Conservation (phyloP, 1,140 invertebrate species). For the Saccostrea echinata region DNA sequence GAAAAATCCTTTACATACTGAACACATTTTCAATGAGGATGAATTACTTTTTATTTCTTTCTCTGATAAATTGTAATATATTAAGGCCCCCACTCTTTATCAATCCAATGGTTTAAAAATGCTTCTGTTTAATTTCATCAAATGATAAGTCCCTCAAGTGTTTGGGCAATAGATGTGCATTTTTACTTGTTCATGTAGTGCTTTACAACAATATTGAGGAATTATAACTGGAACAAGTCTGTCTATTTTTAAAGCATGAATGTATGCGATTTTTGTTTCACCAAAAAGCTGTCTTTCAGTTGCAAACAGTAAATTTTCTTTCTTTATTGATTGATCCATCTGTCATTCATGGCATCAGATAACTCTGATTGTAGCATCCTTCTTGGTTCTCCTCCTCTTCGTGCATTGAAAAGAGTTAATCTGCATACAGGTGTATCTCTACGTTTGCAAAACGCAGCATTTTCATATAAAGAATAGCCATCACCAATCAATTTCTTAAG, state of each 20-base stretch:
- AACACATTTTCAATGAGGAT: slow-evolving; percentile 21
- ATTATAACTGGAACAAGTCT: not conserved
- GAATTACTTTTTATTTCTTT: not conserved
- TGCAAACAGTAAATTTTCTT: not conserved
- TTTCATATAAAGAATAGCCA: slow-evolving; percentile 37
- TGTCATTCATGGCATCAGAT: slow-evolving; percentile 52
- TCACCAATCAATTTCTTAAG: not conserved
- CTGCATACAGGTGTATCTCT: slow-evolving; percentile 47
- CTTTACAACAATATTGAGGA: too few species aligned
- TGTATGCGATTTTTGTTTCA: slow-evolving; percentile 1
- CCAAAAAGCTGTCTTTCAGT: not conserved
- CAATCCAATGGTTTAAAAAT: slow-evolving; percentile 39
- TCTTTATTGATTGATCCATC: slow-evolving; percentile 49
- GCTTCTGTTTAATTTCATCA: slow-evolving; percentile 25
- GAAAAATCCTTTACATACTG: slow-evolving; percentile 42
- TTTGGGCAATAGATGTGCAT: slow-evolving; percentile 16
- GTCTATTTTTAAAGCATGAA: not conserved
- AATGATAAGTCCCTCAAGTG: slow-evolving; percentile 3
- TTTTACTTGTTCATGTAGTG: not conserved
- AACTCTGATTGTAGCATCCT: slow-evolving; percentile 50
- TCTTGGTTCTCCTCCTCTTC: slow-evolving; percentile 58
- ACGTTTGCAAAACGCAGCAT: slow-evolving; percentile 17
- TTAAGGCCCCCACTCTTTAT: not conserved
- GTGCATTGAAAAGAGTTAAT: too few species aligned
- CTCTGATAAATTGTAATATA: not conserved